Evolutionary conservation across 2,888 invertebrate genomes (phyloP).

Genomic region (Catocala fraxini): DNA sequence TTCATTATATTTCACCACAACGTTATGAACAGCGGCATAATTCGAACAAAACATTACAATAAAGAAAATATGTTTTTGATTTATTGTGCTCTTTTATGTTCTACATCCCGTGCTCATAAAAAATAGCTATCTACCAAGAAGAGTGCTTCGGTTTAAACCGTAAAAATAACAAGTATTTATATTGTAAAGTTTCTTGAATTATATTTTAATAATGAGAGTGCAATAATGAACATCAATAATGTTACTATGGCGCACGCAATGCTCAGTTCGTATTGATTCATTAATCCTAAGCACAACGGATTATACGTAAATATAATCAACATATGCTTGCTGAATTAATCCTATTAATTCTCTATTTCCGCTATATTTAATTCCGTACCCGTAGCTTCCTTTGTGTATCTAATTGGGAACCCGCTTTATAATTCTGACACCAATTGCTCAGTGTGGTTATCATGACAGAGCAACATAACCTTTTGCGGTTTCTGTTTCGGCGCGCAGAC

Average conservation of each 20-base stretch:
- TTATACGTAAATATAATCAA: not conserved
- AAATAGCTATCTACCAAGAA: too few species aligned
- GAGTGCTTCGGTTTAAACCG: too few species aligned
- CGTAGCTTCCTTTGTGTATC: conserved; percentile 36
- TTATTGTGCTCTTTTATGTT: too few species aligned
- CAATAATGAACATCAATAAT: too few species aligned
- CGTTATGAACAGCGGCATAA: too few species aligned
- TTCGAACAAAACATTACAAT: too few species aligned
- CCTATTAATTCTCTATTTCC: conserved; percentile 24
- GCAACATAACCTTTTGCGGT: conserved; percentile 48
- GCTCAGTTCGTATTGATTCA: not conserved
- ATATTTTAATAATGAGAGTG: too few species aligned
- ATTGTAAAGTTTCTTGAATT: too few species aligned
- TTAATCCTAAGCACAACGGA: not conserved
- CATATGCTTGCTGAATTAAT: conserved; percentile 10
- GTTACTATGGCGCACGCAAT: not conserved
- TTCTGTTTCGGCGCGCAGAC: conserved; percentile 35
- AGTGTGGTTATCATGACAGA: conserved; percentile 42
- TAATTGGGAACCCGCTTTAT: conserved; percentile 41
- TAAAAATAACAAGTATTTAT: too few species aligned
- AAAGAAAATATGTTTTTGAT: too few species aligned
- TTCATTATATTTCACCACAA: not conserved
- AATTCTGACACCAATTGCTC: conserved; percentile 42
- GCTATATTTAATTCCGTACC: conserved; percentile 31
- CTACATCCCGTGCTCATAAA: too few species aligned